phyloP scores from a whole-genome alignment of 2,797 vertebrate species.

The Meriones psammophilus region DNA sequence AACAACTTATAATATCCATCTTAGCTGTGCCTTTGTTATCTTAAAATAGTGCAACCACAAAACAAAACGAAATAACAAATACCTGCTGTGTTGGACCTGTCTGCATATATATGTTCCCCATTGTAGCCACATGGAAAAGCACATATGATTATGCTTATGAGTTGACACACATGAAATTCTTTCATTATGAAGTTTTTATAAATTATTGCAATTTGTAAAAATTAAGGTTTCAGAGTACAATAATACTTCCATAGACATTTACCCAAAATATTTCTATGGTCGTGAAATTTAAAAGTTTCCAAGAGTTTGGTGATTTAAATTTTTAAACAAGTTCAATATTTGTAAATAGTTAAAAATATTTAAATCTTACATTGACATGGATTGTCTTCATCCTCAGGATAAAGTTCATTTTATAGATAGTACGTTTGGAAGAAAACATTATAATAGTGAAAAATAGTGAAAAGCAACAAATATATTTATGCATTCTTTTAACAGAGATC shows the following conservation, averaged over 20 bases:
- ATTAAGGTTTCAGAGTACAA: not conserved
- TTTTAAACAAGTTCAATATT: not conserved
- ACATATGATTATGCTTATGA: not conserved
- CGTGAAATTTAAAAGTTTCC: not conserved
- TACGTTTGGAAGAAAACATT: not conserved
- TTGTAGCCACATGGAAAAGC: not conserved
- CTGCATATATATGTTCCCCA: not conserved
- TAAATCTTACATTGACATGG: too few species aligned
- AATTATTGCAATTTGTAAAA: not conserved
- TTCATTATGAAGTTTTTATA: not conserved
- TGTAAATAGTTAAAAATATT: not conserved
- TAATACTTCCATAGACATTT: not conserved
- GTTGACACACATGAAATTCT: not conserved
- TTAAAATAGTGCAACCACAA: not conserved
- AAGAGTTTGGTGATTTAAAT: not conserved
- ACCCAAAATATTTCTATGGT: not conserved
- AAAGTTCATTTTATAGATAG: not conserved
- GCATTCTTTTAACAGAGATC: not conserved
- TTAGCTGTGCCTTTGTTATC: not conserved
- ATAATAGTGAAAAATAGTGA: not conserved
- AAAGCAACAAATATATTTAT: not conserved
- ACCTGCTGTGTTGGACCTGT: not conserved
- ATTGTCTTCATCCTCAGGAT: not conserved
- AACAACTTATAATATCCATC: not conserved
- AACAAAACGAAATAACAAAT: not conserved